Conservation (phyloP, 2,113 vertebrate genomes). For the Neopipo cinnamomea region DNA sequence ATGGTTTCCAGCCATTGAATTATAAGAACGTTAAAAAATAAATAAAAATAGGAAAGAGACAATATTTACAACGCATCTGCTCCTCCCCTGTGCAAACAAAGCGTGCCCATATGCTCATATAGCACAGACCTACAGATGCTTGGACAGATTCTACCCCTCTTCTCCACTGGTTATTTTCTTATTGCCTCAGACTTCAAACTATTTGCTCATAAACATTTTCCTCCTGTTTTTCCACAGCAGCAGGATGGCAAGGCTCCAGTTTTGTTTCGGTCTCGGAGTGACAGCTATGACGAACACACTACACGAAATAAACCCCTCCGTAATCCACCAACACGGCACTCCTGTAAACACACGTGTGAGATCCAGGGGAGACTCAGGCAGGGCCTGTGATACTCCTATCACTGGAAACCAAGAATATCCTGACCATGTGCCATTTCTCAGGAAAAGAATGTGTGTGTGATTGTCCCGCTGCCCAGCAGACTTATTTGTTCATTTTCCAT, state of each 20-base stretch:
- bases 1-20: neutral
- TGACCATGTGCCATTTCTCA: neutral
- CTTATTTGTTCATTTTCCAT: neutral
- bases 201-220: neutral
- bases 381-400: neutral
- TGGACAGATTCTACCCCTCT: neutral
- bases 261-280: neutral
- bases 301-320: neutral
- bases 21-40: neutral
- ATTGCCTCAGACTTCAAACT: neutral
- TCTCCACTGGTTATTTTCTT: neutral
- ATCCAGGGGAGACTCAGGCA: neutral
- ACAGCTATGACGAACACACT: neutral
- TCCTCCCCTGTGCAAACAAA: neutral
- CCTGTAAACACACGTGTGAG: neutral
- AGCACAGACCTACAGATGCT: neutral
- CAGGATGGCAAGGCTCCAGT: neutral
- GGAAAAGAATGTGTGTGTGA: neutral
- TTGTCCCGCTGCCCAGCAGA: neutral
- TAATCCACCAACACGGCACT: neutral
- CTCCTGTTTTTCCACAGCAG: neutral
- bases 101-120: neutral
- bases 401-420: neutral
- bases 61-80: neutral
- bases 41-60: neutral